Conservation (phyloP, 2,113 vertebrate genomes). For the Capreolus pygargus region DNA sequence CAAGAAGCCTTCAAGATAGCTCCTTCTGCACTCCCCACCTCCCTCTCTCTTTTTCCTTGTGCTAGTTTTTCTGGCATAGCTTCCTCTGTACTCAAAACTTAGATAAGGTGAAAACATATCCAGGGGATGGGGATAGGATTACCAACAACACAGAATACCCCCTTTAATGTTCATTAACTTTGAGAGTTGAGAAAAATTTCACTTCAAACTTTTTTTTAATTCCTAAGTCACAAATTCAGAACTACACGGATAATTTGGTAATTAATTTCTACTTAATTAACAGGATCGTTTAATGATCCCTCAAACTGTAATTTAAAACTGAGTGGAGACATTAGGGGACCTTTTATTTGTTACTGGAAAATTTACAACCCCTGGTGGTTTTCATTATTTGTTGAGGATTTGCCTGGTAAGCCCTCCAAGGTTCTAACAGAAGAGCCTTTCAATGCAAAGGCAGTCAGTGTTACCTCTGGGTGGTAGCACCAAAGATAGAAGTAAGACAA, state of each 20-base stretch:
- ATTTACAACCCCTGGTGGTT: neutral
- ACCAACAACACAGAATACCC: rapidly evolving
- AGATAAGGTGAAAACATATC: rapidly evolving
- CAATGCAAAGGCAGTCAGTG: rapidly evolving
- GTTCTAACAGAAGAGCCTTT: rapidly evolving
- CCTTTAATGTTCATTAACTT: neutral
- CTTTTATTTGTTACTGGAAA: neutral
- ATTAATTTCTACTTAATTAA: constrained; percentile 66
- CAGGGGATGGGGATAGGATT: rapidly evolving
- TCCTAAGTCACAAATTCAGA: constrained; percentile 23
- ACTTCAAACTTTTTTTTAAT: neutral
- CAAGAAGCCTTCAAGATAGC: rapidly evolving
- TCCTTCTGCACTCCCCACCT: rapidly evolving
- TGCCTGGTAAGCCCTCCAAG: rapidly evolving
- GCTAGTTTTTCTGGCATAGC: neutral
- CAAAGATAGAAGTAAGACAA: rapidly evolving
- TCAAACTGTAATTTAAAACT: neutral
- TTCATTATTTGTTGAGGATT: rapidly evolving
- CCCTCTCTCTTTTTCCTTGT: rapidly evolving
- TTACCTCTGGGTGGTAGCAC: neutral
- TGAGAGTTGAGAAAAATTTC: neutral
- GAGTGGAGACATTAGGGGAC: constrained; percentile 7
- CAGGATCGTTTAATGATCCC: constrained; percentile 40
- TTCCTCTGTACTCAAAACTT: neutral
- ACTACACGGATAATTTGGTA: constrained; percentile 3